Conservation (phyloP, 2,888 invertebrate genomes). For the Alsophila aescularia region DNA sequence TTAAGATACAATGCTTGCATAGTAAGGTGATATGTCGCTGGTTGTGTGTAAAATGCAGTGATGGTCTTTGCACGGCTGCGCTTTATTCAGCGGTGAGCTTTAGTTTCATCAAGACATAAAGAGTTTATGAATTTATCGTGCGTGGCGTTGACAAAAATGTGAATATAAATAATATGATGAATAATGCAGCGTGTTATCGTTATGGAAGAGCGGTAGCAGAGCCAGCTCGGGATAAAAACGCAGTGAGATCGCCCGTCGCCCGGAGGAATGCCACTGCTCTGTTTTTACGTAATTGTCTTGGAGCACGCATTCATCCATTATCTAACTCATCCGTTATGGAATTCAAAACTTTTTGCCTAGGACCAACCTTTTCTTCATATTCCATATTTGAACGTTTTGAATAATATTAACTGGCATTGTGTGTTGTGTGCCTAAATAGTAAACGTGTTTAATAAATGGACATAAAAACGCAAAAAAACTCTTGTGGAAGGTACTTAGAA, state of each 20-base stretch:
- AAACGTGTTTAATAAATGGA: not conserved
- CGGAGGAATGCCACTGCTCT: constrained; percentile 73
- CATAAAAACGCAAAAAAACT: too few relatives aligned
- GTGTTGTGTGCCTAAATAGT: not conserved
- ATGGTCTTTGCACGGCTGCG: constrained; percentile 58
- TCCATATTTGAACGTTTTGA: constrained; percentile 40
- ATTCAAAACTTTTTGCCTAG: constrained; percentile 44
- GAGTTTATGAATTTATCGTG: constrained; percentile 80
- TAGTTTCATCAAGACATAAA: constrained; percentile 84
- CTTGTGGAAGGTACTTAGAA: too few relatives aligned
- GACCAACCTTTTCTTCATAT: constrained; percentile 38
- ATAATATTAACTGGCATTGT: constrained; percentile 33
- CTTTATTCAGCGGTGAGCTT: constrained; percentile 78
- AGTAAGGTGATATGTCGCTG: constrained; percentile 54
- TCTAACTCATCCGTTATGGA: constrained; percentile 56
- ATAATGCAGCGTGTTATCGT: constrained; percentile 84
- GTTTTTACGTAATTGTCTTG: constrained; percentile 82
- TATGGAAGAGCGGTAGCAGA: constrained; percentile 69
- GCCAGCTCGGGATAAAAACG: constrained; percentile 61
- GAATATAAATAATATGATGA: constrained; percentile 82
- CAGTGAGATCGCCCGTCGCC: constrained; percentile 59
- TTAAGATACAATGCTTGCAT: constrained; percentile 33
- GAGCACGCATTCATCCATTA: constrained; percentile 82
- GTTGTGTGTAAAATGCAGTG: constrained; percentile 59
- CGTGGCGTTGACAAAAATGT: constrained; percentile 84